Evolutionary conservation across 2,888 invertebrate genomes (phyloP).

Genomic region (Amphipyra tragopoginis): DNA sequence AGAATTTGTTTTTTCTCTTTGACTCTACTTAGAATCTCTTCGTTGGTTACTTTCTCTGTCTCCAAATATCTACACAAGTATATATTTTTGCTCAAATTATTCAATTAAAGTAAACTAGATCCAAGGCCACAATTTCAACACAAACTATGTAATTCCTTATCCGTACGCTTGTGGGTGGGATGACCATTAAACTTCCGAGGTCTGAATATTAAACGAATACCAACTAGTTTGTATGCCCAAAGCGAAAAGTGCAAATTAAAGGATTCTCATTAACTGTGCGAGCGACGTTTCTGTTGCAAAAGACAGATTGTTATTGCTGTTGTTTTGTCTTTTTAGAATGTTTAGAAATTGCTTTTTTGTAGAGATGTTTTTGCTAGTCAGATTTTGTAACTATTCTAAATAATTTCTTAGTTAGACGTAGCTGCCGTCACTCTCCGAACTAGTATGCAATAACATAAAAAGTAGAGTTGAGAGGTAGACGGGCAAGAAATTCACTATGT

Average conservation of each 20-base stretch:
- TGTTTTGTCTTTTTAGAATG: background rate
- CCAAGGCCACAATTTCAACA: conserved; percentile 40
- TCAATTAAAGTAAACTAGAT: conserved; percentile 16
- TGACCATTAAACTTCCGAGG: conserved; percentile 23
- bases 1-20: no score
- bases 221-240: conserved; percentile 34
- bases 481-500: no score
- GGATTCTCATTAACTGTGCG: conserved; percentile 26
- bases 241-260: conserved; percentile 40
- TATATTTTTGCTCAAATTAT: background rate
- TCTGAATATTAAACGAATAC: conserved; percentile 38
- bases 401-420: no score
- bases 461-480: no score
- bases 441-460: no score
- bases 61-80: no score
- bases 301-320: background rate
- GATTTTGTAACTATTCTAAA: no score
- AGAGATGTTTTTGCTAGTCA: no score
- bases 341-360: background rate
- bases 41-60: no score
- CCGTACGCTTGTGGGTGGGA: conserved; percentile 46
- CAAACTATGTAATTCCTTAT: conserved; percentile 22
- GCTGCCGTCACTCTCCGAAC: no score
- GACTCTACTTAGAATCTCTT: no score
- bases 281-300: conserved; percentile 28